Evolutionary conservation across 2,888 invertebrate species (phyloP).

Genomic region (Drosophila infuscata): DNA sequence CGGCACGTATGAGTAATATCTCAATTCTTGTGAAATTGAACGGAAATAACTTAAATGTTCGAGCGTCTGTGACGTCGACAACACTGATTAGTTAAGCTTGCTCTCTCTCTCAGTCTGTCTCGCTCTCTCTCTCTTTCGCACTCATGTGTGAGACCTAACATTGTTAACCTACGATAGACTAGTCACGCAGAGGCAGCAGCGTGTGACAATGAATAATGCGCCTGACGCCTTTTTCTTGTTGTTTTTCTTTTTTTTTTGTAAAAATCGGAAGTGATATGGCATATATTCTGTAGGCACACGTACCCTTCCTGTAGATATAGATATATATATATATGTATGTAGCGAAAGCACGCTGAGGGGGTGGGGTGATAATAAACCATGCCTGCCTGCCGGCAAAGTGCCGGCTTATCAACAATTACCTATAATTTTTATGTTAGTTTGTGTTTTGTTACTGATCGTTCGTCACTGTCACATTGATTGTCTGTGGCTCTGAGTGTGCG

Average conservation of each 20-base stretch:
- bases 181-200: conserved; percentile 5
- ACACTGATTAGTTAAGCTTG: not conserved
- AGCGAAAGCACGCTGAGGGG: conserved; percentile 17
- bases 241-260: not conserved
- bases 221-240: not conserved
- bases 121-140: not conserved
- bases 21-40: conserved; percentile 82
- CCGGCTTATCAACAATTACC: conserved; percentile 17
- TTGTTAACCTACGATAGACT: conserved; percentile 16
- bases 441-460: not conserved
- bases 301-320: not conserved
- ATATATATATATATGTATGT: not conserved
- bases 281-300: not conserved
- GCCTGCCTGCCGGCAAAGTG: not conserved
- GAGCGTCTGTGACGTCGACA: conserved; percentile 42
- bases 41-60: conserved; percentile 80
- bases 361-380: conserved; percentile 10
- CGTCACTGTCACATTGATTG: not conserved
- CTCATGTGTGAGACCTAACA: conserved; percentile 22
- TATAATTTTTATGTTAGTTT: not conserved
- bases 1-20: conserved; percentile 82
- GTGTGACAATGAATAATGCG: conserved; percentile 38
- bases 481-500: not conserved
- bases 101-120: not conserved
- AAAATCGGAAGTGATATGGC: conserved; percentile 26